A percentile compares a stretch with the other conserved stretches of the same genome.
These are phyloP conservation scores for Alfaro cultratus DNA, from an alignment of 2,797 vertebrate species.

Conservation along the genomic window DNA sequence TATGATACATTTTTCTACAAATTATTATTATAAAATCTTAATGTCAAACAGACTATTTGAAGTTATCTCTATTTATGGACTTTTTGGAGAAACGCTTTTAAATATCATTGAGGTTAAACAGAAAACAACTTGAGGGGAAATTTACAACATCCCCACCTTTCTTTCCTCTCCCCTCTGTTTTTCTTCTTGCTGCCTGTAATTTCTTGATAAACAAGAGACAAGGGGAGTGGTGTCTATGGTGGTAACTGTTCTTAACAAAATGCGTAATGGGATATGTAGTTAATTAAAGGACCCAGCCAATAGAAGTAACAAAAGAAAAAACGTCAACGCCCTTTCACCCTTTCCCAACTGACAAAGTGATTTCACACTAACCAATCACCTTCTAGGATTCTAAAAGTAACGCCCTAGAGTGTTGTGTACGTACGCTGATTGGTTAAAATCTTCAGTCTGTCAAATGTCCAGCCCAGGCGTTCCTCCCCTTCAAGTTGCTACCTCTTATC, in stretches of 20 bases:
- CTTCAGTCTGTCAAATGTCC: conserved; percentile 62
- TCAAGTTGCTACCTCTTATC: conserved; percentile 43
- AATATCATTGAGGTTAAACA: not conserved
- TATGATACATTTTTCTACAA: too few species aligned
- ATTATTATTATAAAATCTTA: not conserved
- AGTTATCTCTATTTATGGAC: not conserved
- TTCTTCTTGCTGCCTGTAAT: conserved; percentile 22
- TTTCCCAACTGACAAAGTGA: not conserved
- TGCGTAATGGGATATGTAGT: conserved; percentile 72
- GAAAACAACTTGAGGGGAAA: conserved; percentile 14
- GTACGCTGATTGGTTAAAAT: conserved; percentile 45
- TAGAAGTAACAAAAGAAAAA: not conserved
- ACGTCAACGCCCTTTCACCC: conserved; percentile 63
- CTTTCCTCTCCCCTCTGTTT: conserved; percentile 16
- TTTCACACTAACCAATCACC: conserved; percentile 42
- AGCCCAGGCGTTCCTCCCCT: not conserved
- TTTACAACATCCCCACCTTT: conserved; percentile 6
- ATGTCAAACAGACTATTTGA: not conserved
- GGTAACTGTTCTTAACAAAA: conserved; percentile 29
- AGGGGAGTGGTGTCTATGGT: conserved; percentile 45
- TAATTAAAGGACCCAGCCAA: accelerated
- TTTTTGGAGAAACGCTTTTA: not conserved
- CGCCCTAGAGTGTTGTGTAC: not conserved
- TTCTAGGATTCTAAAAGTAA: not conserved
- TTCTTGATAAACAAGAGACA: conserved; percentile 79